Base-by-base conservation (phyloP, 2,113 vertebrate genomes). In the Neolamprologus modestus region DNA sequence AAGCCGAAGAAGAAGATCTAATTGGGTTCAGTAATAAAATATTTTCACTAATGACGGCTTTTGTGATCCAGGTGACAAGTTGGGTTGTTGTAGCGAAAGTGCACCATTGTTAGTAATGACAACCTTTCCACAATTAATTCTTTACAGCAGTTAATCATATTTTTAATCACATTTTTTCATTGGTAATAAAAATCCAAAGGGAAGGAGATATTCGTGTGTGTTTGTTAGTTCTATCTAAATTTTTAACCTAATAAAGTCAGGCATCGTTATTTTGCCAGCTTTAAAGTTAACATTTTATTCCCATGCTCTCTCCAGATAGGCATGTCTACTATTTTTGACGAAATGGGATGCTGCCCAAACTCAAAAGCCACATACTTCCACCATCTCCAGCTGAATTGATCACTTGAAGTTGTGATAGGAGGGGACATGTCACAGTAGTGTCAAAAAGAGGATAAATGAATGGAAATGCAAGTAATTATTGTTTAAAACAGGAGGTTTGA, bases 231-330 rank as follows among this genome's bases (percentile, higher is more conserved):
- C 16, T 17, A 76, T 47, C 9, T 28, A 28, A 6, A 47, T 11
- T 76, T 71, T 47, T 76, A 5, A 5, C 40, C 21, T 3, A 45
- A 45, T 47, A 26, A 45, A 26, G 8, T 47, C 21, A 42, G 66
- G 0, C n/a, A 24, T 24, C 1, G 1, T 71, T 71, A 37, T 66
- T 66, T 35, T 14, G 0, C 35, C 2, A 42, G 35, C n/a, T 71
- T 24, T 42, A 71, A 4, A 42, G n/a, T 71, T 8, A 71, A 42
- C 7, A 21, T 40, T 40, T 71, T 40, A 21, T 68, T 71, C 35
- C 12, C 37, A 42, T 71, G 63, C 63, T 68, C n/a, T 26, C 37
- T 24, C n/a, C 37, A 71, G 33, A 24, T 9, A 13, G 63, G 33
- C 35, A 40, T n/a, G 11, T 37, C 19, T 66, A 19, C 5, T 21